phyloP scores from a whole-genome alignment of 2,888 invertebrate genomes.

The Dastarcus helophoroides region DNA sequence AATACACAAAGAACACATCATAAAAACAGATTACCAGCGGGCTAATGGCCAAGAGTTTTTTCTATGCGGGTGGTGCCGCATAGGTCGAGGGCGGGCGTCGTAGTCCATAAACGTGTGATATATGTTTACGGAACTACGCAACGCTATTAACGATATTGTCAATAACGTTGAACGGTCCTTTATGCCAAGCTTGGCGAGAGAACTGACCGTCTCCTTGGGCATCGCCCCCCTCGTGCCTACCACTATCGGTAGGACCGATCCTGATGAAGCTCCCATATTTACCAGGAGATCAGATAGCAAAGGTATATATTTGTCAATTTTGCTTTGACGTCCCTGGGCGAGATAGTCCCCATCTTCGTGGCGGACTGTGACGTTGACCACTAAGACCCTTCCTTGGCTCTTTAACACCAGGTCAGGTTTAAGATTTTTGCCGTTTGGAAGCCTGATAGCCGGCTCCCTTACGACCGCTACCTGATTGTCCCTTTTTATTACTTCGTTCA shows the following conservation, averaged over 20 bases:
- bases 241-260: constrained; percentile 26
- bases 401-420: constrained; percentile 4
- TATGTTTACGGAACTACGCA: constrained; percentile 21
- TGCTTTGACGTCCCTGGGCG: no score
- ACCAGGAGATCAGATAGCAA: no score
- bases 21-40: no score
- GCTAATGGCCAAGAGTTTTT: no score
- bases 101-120: constrained; percentile 24
- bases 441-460: constrained; percentile 9
- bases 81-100: constrained; percentile 17
- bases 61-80: no score
- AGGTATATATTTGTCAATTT: no score
- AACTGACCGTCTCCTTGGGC: constrained; percentile 20
- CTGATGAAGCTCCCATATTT: constrained; percentile 19
- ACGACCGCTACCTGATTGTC: no score
- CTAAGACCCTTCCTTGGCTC: constrained; percentile 10
- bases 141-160: constrained; percentile 22
- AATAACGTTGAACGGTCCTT: constrained; percentile 11
- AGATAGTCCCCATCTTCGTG: constrained; percentile 11
- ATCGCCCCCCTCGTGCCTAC: constrained; percentile 26
- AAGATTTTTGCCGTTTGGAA: constrained; percentile 5
- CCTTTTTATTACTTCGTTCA: no score
- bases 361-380: constrained; percentile 16
- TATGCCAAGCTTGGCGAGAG: constrained; percentile 18
- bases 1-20: no score